Evolutionary conservation across 1,140 invertebrate genomes (phyloP).

Genomic region (Tetramorium parvispinum): DNA sequence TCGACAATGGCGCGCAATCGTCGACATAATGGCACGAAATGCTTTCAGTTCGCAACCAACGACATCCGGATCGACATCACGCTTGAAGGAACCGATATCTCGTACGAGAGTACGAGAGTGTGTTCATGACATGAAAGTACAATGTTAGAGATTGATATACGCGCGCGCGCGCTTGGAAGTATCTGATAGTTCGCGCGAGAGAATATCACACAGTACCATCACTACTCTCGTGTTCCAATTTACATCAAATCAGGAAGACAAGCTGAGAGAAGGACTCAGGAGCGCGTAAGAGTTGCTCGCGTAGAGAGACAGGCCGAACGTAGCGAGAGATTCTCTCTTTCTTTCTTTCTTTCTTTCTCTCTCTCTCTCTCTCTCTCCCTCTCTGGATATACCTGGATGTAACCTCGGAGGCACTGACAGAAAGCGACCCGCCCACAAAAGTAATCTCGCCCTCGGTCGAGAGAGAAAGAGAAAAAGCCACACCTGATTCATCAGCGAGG

Average conservation of each 20-base stretch:
- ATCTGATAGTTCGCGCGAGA: slow-evolving; percentile 39
- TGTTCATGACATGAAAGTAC: neutral
- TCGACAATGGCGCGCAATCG: neutral
- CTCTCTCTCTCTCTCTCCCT: neutral
- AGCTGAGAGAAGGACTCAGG: slow-evolving; percentile 57
- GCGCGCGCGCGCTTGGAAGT: neutral
- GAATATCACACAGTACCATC: slow-evolving; percentile 39
- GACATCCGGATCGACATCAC: neutral
- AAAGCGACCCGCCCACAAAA: slow-evolving; percentile 86
- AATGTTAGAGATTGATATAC: slow-evolving; percentile 46
- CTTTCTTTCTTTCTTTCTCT: neutral
- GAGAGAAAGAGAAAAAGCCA: slow-evolving; percentile 69
- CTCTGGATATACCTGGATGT: slow-evolving; percentile 78
- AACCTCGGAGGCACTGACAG: slow-evolving; percentile 84
- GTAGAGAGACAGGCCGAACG: slow-evolving; percentile 56
- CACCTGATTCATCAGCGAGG: slow-evolving; percentile 85
- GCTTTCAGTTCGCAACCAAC: neutral
- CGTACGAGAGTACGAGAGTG: slow-evolving; percentile 11
- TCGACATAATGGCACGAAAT: neutral
- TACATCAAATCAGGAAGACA: slow-evolving; percentile 79
- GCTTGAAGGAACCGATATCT: neutral
- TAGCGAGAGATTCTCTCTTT: slow-evolving; percentile 49
- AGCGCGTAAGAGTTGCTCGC: slow-evolving; percentile 63
- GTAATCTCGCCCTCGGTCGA: slow-evolving; percentile 82
- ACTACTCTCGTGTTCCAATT: slow-evolving; percentile 80